A percentile compares a stretch with the other conserved stretches of the same genome.
These are phyloP conservation scores for Chelonia mydas DNA, from an alignment of 2,797 vertebrate species.

Conservation along the genomic window DNA sequence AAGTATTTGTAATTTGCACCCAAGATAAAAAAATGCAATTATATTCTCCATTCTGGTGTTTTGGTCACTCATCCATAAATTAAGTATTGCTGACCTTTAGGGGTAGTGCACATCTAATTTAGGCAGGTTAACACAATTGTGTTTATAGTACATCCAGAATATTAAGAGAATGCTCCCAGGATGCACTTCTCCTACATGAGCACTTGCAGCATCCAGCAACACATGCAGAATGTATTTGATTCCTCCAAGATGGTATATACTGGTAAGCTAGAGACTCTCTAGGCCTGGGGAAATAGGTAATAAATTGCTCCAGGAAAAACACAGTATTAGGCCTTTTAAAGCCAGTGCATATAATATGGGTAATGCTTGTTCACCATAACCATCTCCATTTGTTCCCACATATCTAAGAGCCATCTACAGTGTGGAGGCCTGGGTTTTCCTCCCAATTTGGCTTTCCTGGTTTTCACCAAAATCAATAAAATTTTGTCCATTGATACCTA, in stretches of 20 bases:
- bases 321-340: neutral
- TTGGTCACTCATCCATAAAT: neutral
- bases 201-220: neutral
- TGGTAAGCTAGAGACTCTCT: neutral
- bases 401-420: neutral
- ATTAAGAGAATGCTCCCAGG: neutral
- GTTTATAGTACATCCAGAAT: neutral
- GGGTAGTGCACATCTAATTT: neutral
- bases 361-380: neutral
- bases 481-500: neutral
- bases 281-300: neutral
- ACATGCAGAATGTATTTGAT: neutral
- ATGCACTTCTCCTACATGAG: neutral
- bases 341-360: neutral
- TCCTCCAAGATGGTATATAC: neutral
- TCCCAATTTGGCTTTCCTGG: neutral
- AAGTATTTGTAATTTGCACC: neutral
- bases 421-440: neutral
- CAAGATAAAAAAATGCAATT: neutral
- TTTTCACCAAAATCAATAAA: neutral
- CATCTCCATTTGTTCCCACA: neutral
- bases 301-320: neutral
- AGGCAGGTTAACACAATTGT: neutral
- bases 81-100: neutral
- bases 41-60: neutral